phyloP scores from a whole-genome alignment of 2,113 vertebrate species.

The Microcebus lehilahytsara region DNA sequence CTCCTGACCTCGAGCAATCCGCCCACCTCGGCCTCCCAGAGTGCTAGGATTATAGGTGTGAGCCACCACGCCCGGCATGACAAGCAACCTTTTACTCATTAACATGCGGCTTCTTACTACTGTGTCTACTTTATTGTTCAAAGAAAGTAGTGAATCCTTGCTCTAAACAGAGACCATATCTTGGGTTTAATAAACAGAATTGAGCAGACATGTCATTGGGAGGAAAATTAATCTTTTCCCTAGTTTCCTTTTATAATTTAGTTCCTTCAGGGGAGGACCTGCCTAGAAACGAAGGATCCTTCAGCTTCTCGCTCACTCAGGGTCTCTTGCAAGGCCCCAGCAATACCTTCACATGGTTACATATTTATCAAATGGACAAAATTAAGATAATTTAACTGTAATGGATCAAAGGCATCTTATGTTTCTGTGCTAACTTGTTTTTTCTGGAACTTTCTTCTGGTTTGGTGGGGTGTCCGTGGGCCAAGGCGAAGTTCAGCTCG shows the following conservation, averaged over 20 bases:
- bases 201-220: background rate
- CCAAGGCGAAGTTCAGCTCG: background rate
- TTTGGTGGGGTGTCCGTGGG: background rate
- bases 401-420: background rate
- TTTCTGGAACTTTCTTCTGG: background rate
- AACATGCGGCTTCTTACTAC: background rate
- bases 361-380: background rate
- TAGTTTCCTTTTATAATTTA: background rate
- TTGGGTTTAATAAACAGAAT: background rate
- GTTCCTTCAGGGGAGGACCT: background rate
- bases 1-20: no score
- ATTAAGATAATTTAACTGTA: background rate
- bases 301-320: rapidly evolving
- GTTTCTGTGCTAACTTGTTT: background rate
- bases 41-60: no score
- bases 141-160: background rate
- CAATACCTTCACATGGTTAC: rapidly evolving
- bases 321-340: rapidly evolving
- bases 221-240: background rate
- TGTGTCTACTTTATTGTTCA: background rate
- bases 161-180: background rate
- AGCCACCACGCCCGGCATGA: background rate
- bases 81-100: conserved; percentile 27
- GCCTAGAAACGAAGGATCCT: background rate
- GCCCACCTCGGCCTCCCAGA: no score